Evolutionary conservation across 2,113 vertebrate species (phyloP).

Genomic region (Tupaia chinensis): DNA sequence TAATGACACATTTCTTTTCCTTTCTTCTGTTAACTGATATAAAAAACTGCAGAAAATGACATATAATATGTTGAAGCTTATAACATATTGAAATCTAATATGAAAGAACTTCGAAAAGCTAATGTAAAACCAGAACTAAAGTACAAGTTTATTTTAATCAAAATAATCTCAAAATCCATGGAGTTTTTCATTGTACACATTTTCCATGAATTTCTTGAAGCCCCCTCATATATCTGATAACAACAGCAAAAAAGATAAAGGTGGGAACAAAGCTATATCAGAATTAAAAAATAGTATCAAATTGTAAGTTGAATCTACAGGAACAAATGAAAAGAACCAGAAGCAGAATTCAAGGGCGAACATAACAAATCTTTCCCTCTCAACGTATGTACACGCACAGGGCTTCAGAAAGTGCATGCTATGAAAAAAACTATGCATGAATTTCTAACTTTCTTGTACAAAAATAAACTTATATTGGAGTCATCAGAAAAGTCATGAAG

Average conservation of each 20-base stretch:
- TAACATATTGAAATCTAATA: not conserved
- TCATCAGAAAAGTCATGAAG: no score
- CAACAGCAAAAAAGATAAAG: not conserved
- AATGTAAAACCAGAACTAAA: no score
- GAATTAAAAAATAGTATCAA: not conserved
- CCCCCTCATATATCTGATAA: not conserved
- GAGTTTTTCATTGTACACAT: no score
- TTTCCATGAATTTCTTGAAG: no score
- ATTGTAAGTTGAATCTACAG: conserved; percentile 15
- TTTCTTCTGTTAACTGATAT: not conserved
- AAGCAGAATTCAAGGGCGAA: conserved; percentile 17
- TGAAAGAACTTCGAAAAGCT: no score
- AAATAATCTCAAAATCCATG: no score
- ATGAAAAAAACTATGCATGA: no score
- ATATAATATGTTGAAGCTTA: not conserved
- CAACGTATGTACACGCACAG: no score
- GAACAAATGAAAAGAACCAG: conserved; percentile 40
- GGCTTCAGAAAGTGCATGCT: no score
- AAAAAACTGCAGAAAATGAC: conserved; percentile 22
- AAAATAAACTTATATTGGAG: no score
- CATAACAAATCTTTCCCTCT: not conserved
- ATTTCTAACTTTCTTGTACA: no score
- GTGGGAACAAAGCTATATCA: not conserved
- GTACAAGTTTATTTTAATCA: no score
- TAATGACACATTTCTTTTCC: not conserved